Base-by-base conservation (phyloP, 1,140 invertebrate genomes). In the Drosophila lacertosa region DNA sequence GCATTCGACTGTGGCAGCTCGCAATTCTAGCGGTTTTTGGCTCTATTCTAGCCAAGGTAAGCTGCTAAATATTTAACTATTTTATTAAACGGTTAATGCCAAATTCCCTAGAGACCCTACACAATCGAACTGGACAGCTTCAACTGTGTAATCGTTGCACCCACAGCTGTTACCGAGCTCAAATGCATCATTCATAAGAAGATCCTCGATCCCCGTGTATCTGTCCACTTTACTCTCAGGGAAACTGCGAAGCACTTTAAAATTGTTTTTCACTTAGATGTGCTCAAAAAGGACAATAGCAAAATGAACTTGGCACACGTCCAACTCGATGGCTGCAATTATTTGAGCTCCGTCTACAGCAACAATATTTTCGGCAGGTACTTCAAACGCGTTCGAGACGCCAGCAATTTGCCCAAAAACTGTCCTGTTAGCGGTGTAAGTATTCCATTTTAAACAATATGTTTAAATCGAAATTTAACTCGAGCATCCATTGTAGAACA, bases 271-370 rank as follows among this genome's bases (percentile, higher is more conserved):
- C 15, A 9, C 1, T 13, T 86, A 3, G 45, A 77, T 13, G 18
- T 81, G 7, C 0, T 76, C 0, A 80, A 67, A 11, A 80, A 55
- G 60, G 75, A 84, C 22, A 60, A 77, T 9, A 65, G 7, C 16
- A 50, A 44, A 29, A 42, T 70, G 35, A 86, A 51, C 15, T 4
- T 84, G 1, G 55, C 50, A 0, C 13, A 44, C 3, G 3, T 44
- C 1, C 53, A 74, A 29, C 26, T 86, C 26, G 68, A 86, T 26
- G 76, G 81, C 3, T 84, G 80, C 68, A 84, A 64, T 9, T 80
- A 69, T 24, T 24, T 84, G 7, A 7, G 24, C 1, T 32, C 51
- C 0, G 15, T 66, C 4, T 47, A 65, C n/a, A 11, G 33, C 11
- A 55, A 32, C 15, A 71, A 57, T 39, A 44, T 83, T 1, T 4